Evolutionary conservation across 2,113 vertebrate genomes (phyloP), one percentile per base, ranked within the genome.

Genomic region (Hydropotes inermis): DNA sequence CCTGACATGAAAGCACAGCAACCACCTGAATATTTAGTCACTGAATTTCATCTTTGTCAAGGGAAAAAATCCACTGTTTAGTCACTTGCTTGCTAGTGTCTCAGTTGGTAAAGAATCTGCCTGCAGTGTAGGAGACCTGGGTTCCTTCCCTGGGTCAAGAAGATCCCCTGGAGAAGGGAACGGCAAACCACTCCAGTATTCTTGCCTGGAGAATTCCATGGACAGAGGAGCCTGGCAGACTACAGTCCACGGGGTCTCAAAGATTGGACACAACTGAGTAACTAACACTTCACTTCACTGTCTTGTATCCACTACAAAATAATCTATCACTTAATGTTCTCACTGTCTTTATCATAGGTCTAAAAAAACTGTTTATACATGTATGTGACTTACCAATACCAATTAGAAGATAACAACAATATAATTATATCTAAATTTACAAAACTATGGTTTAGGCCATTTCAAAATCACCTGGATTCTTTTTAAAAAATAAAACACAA

Each of bases 331-430:
- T 86, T 88, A 33, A 67, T n/a, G 33, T 54, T 86, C 70, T 76
- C 57, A 89, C 23, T 78, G 4, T 55, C 43, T 93, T 91, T 93
- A 79, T 81, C 27, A 81, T 13, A 43, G 7, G 7, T 87, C 70
- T 93, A 91, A 95, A 97, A 87, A 96, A 64, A 78, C 12, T 5
- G 54, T 81, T 95, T 91, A 64, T 61, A 55, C 13, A 36, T 28
- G 33, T 55, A 12, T 81, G n/a, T 85, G 36, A 83, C 36, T 92
- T 86, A 83, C 52, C 15, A 81, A 91, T 60, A 50, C 1, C 43
- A n/a, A 19, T 36, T 90, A 11, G 50, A 94, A 89, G 21, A 50
- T 3, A 91, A 78, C 64, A 67, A 23, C 25, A 94, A 43, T 6
- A 33, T 61, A 50, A 92, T 19, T 50, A 90, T 25, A 87, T 9